Conservation (phyloP, 2,113 vertebrate species). For the Marmota flaviventris region DNA sequence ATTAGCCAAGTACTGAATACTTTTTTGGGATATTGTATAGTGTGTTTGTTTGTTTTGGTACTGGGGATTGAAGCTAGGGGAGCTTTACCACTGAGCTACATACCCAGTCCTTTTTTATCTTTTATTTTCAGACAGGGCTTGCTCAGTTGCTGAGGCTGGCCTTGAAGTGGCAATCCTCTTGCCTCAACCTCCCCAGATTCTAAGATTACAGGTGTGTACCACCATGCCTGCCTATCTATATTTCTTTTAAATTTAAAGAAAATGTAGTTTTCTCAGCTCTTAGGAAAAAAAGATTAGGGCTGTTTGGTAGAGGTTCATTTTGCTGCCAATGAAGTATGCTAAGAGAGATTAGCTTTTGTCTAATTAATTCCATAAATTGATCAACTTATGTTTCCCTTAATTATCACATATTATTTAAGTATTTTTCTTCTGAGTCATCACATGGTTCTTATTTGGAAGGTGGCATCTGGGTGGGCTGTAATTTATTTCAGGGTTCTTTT, state of each 20-base stretch:
- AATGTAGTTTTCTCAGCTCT: conserved; percentile 1
- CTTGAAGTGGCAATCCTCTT: too few species aligned
- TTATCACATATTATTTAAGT: conserved; percentile 40
- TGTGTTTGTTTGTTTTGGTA: neutral
- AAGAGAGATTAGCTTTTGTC: conserved; percentile 39
- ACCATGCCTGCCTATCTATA: neutral
- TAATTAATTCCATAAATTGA: conserved; percentile 47
- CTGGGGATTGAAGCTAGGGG: too few species aligned
- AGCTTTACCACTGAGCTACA: too few species aligned
- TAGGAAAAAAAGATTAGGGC: neutral
- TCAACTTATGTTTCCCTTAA: neutral
- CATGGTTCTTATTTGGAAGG: neutral
- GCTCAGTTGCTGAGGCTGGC: too few species aligned
- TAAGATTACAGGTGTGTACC: too few species aligned
- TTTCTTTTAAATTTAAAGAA: conserved; percentile 42
- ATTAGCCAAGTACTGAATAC: neutral
- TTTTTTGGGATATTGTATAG: neutral
- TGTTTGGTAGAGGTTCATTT: conserved; percentile 35
- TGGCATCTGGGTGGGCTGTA: neutral
- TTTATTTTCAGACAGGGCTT: too few species aligned
- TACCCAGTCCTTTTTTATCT: too few species aligned
- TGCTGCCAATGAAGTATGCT: neutral
- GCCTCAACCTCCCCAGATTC: too few species aligned
- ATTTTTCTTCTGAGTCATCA: neutral
- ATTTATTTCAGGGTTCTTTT: conserved; percentile 10